Base-by-base conservation (phyloP, 2,113 vertebrate genomes). In the Cariama cristata region DNA sequence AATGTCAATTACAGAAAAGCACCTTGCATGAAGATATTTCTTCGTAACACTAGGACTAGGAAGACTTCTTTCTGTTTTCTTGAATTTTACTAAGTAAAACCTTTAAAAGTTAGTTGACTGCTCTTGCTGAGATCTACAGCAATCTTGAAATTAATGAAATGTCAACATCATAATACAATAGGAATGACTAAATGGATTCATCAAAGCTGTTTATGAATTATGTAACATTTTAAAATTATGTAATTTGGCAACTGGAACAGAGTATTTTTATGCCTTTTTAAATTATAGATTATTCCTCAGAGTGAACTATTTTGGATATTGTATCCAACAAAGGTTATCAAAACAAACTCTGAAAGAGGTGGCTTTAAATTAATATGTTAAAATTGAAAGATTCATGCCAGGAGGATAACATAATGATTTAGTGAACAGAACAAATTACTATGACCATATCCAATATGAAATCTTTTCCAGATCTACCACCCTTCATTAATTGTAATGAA, bases 401-500 rank as follows among this genome's bases (percentile, higher is more conserved):
- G 32, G 60, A 45, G 93, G 14, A 92, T 83, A 91, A 79, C 32
- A 77, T 66, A 88, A 96, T 94, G 72, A 94, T 93, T 92, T 95
- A 96, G 93, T 79, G 77, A 97, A 95, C 24, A 91, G 62, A 93
- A 94, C 22, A 96, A 96, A 97, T 94, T 8, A 69, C 91, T 53
- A 24, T 95, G 74, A 87, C 93, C 84, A 95, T 50, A 95, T 87
- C 74, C 75, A 92, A 88, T 93, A 66, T 50, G 47, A 97, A 97
- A 90, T 89, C 32, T 89, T 98, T 93, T 95, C 76, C 88, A 93
- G 44, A 91, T 94, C 59, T 73, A 92, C 82, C 52, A 94, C 62
- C 56, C 66, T 92, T 98, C 92, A 97, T 97, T 98, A 96, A 96
- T 73, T 93, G 14, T 95, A 97, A 96, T 96, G 76, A 97, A 97